Evolutionary conservation across 2,113 vertebrate species (phyloP).

Genomic region (Oncorhynchus clarkii): DNA sequence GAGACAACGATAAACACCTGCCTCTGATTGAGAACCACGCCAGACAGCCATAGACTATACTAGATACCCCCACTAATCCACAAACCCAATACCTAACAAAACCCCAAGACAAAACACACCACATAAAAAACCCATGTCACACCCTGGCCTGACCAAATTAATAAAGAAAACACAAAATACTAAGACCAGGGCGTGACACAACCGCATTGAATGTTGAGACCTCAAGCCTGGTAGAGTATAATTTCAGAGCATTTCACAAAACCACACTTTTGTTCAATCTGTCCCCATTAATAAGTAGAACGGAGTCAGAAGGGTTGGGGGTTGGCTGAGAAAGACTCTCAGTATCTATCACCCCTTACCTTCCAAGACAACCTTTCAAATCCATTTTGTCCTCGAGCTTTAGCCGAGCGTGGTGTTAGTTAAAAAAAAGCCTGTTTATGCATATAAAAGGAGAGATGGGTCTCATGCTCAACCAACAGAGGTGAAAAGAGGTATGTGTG

Average conservation of each 20-base stretch:
- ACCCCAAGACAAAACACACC: too few species aligned
- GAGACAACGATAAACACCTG: too few species aligned
- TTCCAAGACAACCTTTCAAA: constrained; percentile 2
- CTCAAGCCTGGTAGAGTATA: too few species aligned
- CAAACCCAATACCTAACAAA: too few species aligned
- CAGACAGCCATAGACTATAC: too few species aligned
- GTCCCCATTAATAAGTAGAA: not conserved
- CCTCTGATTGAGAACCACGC: too few species aligned
- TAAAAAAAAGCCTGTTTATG: constrained; percentile 19
- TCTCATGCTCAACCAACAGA: not conserved
- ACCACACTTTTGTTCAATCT: not conserved
- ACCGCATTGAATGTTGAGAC: too few species aligned
- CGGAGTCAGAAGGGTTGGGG: not conserved
- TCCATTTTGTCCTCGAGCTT: constrained; percentile 12
- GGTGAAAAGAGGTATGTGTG: not conserved
- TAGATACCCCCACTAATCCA: too few species aligned
- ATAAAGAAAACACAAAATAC: too few species aligned
- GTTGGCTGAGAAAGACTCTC: not conserved
- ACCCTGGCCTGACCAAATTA: too few species aligned
- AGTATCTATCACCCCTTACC: not conserved
- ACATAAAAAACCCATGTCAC: too few species aligned
- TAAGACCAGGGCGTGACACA: too few species aligned
- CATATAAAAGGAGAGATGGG: constrained; percentile 20
- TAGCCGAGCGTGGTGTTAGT: constrained; percentile 5
- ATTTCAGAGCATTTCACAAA: not conserved